Base-by-base conservation (phyloP, 2,888 invertebrate genomes). In the Ellobium chinense region DNA sequence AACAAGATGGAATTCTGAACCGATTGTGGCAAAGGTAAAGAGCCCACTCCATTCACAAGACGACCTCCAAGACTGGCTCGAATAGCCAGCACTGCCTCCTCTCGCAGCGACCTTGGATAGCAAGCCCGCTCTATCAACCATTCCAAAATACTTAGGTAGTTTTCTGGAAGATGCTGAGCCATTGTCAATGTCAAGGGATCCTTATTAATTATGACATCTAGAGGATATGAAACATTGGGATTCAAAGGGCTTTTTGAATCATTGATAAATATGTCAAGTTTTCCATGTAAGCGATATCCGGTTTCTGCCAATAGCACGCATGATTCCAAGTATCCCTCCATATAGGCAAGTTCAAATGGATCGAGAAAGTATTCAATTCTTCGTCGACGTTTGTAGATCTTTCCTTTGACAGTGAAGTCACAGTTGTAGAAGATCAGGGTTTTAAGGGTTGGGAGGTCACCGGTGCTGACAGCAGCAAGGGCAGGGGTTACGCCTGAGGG, bases 401-500 rank as follows among this genome's bases (percentile, higher is more conserved):
- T 81, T 24, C 87, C 89, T 70, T 84, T 87, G 34, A 70, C 80
- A 29, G 83, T 81, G 37, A 88, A 78, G 69, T 85, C 65, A 65
- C 86, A 85, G 66, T 86, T 87, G 83, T 86, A 87, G 29, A 80
- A 72, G 27, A 89, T 77, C 7, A 90, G 80, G 12, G 84, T 70
- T 60, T 85, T 87, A 1, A 87, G 78, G 12, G 83, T 80, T 5
- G 78, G 82, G 1, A 85, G 70, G 80, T 89, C 86, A 24, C 87
- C 87, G 62, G 85, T 87, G 68, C 85, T 87, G n/a, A 85, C 85
- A 31, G 88, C 85, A 7, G 87, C 81, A 14, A 89, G 82, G 7
- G 90, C 76, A 9, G 89, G 88, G 0, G 89, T 88, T 0, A 89
- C 83, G 14, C 89, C 88, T 14, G 87, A 85, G n/a, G 82, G 79